Base-by-base conservation (phyloP, 1,140 invertebrate genomes). In the Paralvinella palmiformis region DNA sequence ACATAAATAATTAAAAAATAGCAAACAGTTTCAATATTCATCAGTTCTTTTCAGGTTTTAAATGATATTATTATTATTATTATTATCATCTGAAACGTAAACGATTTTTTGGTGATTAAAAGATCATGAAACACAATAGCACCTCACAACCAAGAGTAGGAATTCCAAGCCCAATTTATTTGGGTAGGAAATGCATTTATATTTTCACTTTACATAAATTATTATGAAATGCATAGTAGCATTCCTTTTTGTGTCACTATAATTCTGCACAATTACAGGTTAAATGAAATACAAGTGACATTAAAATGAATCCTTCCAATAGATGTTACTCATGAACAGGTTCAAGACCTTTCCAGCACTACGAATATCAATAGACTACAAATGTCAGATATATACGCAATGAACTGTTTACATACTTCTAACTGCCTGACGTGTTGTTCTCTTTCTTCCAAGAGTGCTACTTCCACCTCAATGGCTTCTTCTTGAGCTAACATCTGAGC, bases 341-440 rank as follows among this genome's bases (percentile, higher is more conserved):
- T 15, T 59, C 10, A 5, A 32, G 5, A 36, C 22, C 32, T 13
- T 41, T 59, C 36, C 6, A 10, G 1, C 29, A 20, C 13, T n/a
- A 20, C 24, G 22, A 41, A 59, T 59, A 36, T 4, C 24, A 15
- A 32, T 37, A 24, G 32, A 36, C 22, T n/a, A 32, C 3, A 27
- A 17, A 3, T 50, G 32, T 50, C 5, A 27, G 5, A 61, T 44
- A 32, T 48, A 15, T 4, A 62, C 44, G 3, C 15, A 32, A 27
- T 20, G 0, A 2, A 17, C 24, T 6, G 36, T n/a, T 32, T n/a
- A 50, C 27, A 1, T 45, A 62, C 60, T 31, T 62, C 60, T 15
- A 62, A 33, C 44, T 62, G 60, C 10, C 27, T 13, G 13, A 62
- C 50, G 13, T 32, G 41, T n/a, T 50, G 24, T 29, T 62, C 60